These are phyloP conservation scores for Cuculus canorus DNA, from an alignment of 2,797 vertebrate genomes.

Conservation along the genomic window DNA sequence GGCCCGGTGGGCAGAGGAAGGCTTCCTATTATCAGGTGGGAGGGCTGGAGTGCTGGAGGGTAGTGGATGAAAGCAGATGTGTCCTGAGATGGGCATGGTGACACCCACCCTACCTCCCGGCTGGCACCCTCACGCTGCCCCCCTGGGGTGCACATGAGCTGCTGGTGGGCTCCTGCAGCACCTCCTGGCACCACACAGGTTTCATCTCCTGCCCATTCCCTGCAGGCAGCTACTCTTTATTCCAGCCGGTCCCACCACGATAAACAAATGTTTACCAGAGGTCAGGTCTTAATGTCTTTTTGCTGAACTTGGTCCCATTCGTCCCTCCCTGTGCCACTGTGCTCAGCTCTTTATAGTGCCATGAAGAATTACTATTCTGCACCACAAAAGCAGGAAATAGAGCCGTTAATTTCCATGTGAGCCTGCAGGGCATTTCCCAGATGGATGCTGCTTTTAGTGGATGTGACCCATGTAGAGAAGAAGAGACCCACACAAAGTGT, in stretches of 20 bases:
- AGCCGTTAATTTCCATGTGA: conserved; percentile 35
- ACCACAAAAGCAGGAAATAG: conserved; percentile 22
- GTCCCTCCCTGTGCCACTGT: background rate
- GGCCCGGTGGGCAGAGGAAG: background rate
- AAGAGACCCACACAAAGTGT: background rate
- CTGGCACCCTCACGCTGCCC: background rate
- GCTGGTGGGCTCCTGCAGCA: background rate
- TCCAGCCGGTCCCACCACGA: background rate
- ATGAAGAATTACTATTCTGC: conserved; percentile 58
- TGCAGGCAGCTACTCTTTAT: background rate
- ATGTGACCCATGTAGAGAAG: background rate
- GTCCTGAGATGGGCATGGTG: background rate
- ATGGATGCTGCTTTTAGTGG: background rate
- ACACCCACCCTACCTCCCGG: background rate
- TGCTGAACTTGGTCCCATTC: background rate
- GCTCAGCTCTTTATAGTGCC: background rate
- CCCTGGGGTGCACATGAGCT: rapidly evolving
- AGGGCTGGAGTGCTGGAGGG: background rate
- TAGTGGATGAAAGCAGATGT: background rate
- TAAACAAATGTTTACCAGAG: background rate
- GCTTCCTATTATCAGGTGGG: background rate
- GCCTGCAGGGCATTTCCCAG: conserved; percentile 16
- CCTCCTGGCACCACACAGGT: rapidly evolving
- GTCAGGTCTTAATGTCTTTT: background rate
- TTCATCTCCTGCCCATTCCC: background rate